Evolutionary conservation across 2,888 invertebrate genomes (phyloP), one percentile per base, ranked within the genome.

Genomic region (Pristionchus exspectatus): DNA sequence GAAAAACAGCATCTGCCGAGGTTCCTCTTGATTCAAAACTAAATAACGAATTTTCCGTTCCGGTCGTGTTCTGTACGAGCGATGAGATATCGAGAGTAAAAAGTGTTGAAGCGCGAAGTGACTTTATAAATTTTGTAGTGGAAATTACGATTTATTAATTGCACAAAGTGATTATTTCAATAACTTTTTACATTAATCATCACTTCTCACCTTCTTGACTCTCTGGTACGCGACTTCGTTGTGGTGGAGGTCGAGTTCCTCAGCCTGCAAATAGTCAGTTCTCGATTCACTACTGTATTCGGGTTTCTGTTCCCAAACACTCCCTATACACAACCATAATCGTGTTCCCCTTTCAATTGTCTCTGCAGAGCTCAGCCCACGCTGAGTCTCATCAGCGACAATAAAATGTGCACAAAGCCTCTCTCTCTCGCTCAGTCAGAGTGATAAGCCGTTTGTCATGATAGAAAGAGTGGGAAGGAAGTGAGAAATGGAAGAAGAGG

Each of bases 151-250:
- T 27, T 3, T n/a, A 12, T 27, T 12, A n/a, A n/a, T 69, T 27
- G n/a, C 18, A 50, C 12, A 69, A 69, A 0, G 69, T 69, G 69
- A 69, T 14, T 69, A 24, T 9, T 69, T 69, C 12, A 12, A 69
- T 9, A 12, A 72, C 4, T 21, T 21, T 18, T 16, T 56, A 56
- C 2, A 10, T 21, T 56, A 56, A 3, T 63, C 24, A 2, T 5
- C 21, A 5, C 33, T 21, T 74, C 81, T 72, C 18, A 89, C 89
- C 89, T 89, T 89, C 66, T 83, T 63, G 2, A 66, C 63, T 83
- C 89, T 59, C 54, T 89, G 18, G 88, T 94, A 94, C 54, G 94
- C 94, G 18, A 94, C 93, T 77, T 94, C 93, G 89, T 93, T 91
- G 89, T 94, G 93, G 83, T 93, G 85, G 16, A 94, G 92, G 77